phyloP scores from a whole-genome alignment of 2,797 vertebrate genomes.

The Myotis vivesi region DNA sequence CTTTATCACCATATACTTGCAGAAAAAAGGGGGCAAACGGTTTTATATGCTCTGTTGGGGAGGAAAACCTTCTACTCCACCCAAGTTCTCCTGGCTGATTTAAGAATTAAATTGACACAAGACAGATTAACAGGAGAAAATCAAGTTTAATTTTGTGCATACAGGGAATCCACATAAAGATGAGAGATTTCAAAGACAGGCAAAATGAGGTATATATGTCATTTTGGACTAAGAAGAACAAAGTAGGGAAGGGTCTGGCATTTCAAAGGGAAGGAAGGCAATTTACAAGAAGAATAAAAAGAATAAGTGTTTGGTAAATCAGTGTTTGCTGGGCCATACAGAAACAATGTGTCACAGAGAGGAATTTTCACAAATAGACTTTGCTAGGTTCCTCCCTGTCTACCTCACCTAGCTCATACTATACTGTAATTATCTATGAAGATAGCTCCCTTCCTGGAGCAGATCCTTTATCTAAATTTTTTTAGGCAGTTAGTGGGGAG shows the following conservation, averaged over 20 bases:
- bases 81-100: not conserved
- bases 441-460: not conserved
- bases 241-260: not conserved
- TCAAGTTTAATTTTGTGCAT: not conserved
- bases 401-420: not conserved
- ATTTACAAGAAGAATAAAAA: not conserved
- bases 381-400: not conserved
- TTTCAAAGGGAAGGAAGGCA: not conserved
- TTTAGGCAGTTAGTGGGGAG: not conserved
- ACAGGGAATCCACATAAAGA: not conserved
- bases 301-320: not conserved
- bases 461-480: not conserved
- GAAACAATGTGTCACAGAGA: not conserved
- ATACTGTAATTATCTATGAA: not conserved
- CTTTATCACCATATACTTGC: not conserved
- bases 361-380: not conserved
- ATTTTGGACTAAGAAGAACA: not conserved
- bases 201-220: not conserved
- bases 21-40: fast-evolving
- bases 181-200: not conserved
- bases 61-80: not conserved
- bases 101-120: not conserved
- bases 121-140: not conserved
- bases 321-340: not conserved
- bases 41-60: not conserved